These are phyloP conservation scores for Diglossa brunneiventris DNA, from an alignment of 2,113 vertebrate genomes.

Conservation along the genomic window DNA sequence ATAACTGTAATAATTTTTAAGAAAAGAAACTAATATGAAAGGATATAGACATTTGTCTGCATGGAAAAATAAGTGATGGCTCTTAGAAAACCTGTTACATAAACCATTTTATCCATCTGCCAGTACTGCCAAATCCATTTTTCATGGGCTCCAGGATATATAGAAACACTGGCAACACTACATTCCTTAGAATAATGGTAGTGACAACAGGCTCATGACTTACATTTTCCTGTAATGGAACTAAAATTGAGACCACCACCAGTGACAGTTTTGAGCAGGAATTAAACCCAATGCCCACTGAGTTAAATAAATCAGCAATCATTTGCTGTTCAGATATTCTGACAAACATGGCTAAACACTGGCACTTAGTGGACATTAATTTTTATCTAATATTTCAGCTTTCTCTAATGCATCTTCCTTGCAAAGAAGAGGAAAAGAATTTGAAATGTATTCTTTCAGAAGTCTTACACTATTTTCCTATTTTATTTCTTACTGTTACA, in stretches of 20 bases:
- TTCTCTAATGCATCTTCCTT: background rate
- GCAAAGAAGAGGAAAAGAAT: background rate
- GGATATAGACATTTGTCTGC: background rate
- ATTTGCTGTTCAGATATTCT: background rate
- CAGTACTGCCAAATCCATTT: background rate
- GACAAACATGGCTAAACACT: constrained; percentile 13
- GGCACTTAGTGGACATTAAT: background rate
- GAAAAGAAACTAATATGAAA: background rate
- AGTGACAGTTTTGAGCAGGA: background rate
- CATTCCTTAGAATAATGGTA: background rate
- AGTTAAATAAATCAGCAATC: background rate
- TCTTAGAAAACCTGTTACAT: background rate
- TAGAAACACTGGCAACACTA: background rate
- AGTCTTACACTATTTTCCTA: background rate
- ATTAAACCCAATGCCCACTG: background rate
- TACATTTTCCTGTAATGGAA: background rate
- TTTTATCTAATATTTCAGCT: background rate
- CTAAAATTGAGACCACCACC: background rate
- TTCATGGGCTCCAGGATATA: background rate
- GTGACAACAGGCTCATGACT: background rate
- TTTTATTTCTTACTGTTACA: background rate
- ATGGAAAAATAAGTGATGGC: background rate
- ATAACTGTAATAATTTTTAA: background rate
- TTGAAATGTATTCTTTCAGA: background rate
- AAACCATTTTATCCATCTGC: background rate